Percentiles rank a stretch among this genome's conserved stretches.
phyloP scores from a whole-genome alignment of 2,113 vertebrate genomes.

The Physeter macrocephalus region DNA sequence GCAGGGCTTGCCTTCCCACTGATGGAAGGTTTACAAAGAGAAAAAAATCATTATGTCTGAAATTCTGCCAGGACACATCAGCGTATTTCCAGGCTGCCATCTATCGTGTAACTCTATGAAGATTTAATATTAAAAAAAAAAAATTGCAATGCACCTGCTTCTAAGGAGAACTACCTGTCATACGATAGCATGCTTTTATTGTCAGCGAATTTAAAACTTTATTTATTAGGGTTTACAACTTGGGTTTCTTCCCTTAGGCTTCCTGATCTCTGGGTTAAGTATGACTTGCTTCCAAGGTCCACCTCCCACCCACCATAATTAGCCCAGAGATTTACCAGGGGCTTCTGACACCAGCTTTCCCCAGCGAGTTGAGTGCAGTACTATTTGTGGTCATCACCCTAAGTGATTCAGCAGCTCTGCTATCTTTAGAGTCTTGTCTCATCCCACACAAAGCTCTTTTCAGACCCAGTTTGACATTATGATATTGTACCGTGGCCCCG shows the following conservation, averaged over 20 bases:
- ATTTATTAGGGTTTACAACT: constrained; percentile 47
- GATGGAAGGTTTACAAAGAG: constrained; percentile 81
- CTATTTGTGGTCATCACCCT: background rate
- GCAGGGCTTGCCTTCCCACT: constrained; percentile 77
- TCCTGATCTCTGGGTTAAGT: constrained; percentile 26
- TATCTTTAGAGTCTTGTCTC: constrained; percentile 23
- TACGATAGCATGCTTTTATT: constrained; percentile 51
- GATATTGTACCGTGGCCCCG: background rate
- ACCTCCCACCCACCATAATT: background rate
- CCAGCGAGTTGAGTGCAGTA: background rate
- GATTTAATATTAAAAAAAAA: constrained; percentile 67
- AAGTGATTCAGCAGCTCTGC: background rate
- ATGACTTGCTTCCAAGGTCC: background rate
- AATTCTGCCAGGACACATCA: constrained; percentile 78
- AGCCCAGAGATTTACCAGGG: background rate
- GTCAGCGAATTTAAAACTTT: background rate
- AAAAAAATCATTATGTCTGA: constrained; percentile 78
- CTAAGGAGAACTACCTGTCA: constrained; percentile 71
- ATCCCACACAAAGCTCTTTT: constrained; percentile 16
- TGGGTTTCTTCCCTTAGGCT: background rate
- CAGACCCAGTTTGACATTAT: constrained; percentile 49
- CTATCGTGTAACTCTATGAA: constrained; percentile 76
- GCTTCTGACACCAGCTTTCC: background rate
- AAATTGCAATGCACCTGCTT: constrained; percentile 78
- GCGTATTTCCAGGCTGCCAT: constrained; percentile 77